Base-by-base conservation (phyloP, 1,140 invertebrate species). In the Lasaia peninsularis region DNA sequence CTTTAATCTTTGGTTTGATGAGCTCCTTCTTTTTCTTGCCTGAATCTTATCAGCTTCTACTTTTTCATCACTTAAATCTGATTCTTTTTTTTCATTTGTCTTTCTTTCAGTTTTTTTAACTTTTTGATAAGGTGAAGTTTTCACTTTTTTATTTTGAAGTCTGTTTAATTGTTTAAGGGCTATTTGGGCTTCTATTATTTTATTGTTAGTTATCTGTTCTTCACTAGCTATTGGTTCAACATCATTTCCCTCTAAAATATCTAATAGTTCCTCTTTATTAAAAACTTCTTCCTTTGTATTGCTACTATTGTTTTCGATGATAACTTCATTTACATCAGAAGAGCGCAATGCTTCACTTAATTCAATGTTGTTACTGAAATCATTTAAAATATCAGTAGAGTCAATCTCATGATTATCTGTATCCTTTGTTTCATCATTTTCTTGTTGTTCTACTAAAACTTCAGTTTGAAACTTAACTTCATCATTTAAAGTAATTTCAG, bases 161-260 rank as follows among this genome's bases (percentile, higher is more conserved):
- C 62, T 58, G 48, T 69, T 63, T 9, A 86, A 64, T 69, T 86
- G 82, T 48, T 83, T 62, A 51, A 84, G 58, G 28, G 85, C 82
- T 59, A 81, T 52, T 58, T 81, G 64, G 37, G 73, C 64, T 69
- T 81, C 79, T 62, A 40, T 61, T 49, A 57, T 12, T 54, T 52
- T 52, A 21, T 14, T 32, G 6, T 49, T 34, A 9, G 20, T 21
- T 32, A 55, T 48, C 20, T 58, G 40, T 31, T 52, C 44, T 32
- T 49, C 32, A 28, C 60, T 33, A 2, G 59, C 24, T 33, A 65
- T n/a, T 28, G 69, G 48, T 54, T 73, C 73, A 16, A 63, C 61
- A 74, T 86, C 75, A 72, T 87, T 87, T 9, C 86, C 86, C 74
- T 88, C 73, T 60, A 88, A 71, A 55, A 88, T 88, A 68, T 85